These are phyloP conservation scores for Euphysa ruthae DNA, from an alignment of 30 jellyfish, hydroid and myxozoan species.

Conservation along the genomic window DNA sequence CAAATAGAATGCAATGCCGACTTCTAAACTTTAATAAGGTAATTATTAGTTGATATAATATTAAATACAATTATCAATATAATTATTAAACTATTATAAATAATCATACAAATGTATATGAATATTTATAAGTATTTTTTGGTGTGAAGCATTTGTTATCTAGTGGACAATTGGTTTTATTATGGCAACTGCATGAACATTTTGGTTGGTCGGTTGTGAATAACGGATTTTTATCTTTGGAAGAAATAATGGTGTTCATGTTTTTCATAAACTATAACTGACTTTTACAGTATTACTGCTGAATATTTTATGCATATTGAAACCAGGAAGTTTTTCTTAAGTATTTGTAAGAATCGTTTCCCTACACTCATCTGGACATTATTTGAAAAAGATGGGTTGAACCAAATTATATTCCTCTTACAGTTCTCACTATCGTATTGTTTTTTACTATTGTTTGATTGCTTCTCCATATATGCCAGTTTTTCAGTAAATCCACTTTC, in stretches of 20 bases:
- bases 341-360: not conserved
- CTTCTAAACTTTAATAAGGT: no score
- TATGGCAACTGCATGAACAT: no score
- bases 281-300: not conserved
- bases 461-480: not conserved
- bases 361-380: not conserved
- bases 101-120: no score
- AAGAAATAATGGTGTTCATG: not conserved
- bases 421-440: no score
- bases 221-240: no score
- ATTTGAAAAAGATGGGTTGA: not conserved
- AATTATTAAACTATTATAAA: no score
- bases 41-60: no score
- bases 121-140: not conserved
- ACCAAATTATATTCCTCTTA: not conserved
- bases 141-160: no score
- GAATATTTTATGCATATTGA: not conserved
- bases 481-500: not conserved
- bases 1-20: no score
- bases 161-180: no score
- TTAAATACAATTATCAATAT: no score
- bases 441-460: not conserved
- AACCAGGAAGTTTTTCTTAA: not conserved
- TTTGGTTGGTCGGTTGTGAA: no score
- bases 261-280: not conserved